Conservation (phyloP, 2,797 vertebrate species). For the Psittacula echo region DNA sequence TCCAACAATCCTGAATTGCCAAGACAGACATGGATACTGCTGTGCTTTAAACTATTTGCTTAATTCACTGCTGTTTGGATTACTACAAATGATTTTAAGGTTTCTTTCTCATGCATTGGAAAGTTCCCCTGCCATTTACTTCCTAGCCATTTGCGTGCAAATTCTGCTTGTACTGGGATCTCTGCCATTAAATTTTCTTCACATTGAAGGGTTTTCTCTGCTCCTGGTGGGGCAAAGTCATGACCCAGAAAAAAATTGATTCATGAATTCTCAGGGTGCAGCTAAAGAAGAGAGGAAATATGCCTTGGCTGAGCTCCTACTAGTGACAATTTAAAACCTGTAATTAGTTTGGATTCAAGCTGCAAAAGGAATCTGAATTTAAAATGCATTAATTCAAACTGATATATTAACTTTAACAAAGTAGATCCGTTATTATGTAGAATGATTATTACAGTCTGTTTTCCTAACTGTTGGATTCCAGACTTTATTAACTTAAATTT, state of each 20-base stretch:
- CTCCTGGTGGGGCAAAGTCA: conserved; percentile 80
- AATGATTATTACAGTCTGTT: conserved; percentile 74
- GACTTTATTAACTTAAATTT: conserved; percentile 74
- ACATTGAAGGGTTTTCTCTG: conserved; percentile 80
- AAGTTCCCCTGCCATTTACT: conserved; percentile 77
- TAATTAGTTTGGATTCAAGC: conserved; percentile 85
- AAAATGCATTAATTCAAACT: conserved; percentile 83
- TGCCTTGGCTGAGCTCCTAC: conserved; percentile 82
- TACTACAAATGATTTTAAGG: conserved; percentile 71
- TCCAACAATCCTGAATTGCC: conserved; percentile 75
- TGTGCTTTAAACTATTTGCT: conserved; percentile 74
- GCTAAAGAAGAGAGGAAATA: conserved; percentile 80
- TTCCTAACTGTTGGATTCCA: conserved; percentile 67
- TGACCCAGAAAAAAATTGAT: conserved; percentile 87
- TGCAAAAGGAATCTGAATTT: conserved; percentile 81
- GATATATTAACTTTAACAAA: conserved; percentile 84
- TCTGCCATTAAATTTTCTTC: conserved; percentile 80
- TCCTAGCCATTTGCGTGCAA: conserved; percentile 75
- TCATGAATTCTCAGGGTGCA: conserved; percentile 83
- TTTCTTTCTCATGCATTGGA: conserved; percentile 71
- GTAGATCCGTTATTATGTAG: conserved; percentile 75
- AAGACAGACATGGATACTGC: conserved; percentile 67
- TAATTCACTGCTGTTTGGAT: conserved; percentile 76
- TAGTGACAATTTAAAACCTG: conserved; percentile 85
- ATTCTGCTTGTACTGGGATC: conserved; percentile 78